Evolutionary conservation across 2,113 vertebrate species (phyloP).

Genomic region (Rhinolophus sinicus): DNA sequence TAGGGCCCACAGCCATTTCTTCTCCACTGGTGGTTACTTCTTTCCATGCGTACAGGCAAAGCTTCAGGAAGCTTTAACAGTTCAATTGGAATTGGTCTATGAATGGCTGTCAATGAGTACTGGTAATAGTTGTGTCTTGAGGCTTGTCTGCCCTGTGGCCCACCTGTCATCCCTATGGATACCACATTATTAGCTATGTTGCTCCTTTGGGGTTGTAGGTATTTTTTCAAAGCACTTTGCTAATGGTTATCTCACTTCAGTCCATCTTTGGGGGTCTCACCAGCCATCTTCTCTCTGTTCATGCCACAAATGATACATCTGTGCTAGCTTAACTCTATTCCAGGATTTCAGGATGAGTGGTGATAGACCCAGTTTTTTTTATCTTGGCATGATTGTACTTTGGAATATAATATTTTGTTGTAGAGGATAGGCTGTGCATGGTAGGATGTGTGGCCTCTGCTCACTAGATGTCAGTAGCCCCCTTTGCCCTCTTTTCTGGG

Average conservation of each 20-base stretch:
- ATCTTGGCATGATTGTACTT: background rate
- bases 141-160: background rate
- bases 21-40: background rate
- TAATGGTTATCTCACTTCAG: background rate
- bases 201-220: background rate
- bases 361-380: background rate
- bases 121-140: background rate
- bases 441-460: background rate
- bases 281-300: background rate
- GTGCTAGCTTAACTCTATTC: background rate
- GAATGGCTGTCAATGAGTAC: background rate
- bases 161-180: background rate
- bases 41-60: background rate
- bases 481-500: too few relatives aligned
- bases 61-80: constrained; percentile 1
- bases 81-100: background rate
- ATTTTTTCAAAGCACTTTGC: background rate
- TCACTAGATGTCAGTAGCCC: background rate
- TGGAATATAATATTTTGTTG: background rate
- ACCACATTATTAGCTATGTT: background rate
- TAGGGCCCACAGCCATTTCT: background rate
- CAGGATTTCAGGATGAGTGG: background rate
- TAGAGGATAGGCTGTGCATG: background rate
- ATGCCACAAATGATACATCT: background rate
- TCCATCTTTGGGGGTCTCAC: background rate